Percentiles rank a stretch among this genome's conserved stretches.
phyloP scores from a whole-genome alignment of 1,140 invertebrate species.

The Orchestia grillus region DNA sequence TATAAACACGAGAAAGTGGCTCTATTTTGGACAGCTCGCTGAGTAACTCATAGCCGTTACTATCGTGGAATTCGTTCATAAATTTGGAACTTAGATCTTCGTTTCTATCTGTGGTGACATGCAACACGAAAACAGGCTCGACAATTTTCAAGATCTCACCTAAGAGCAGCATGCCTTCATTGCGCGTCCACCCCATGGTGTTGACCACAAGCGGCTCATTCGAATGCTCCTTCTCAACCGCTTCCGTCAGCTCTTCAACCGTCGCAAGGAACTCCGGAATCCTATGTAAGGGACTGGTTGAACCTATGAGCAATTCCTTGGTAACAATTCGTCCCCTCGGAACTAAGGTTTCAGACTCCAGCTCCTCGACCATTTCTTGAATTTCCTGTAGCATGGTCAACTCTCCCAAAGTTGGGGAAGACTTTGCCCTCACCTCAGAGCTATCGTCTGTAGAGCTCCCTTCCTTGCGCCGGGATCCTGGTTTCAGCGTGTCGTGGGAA shows the following conservation, averaged over 20 bases:
- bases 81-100: background rate
- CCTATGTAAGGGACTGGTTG: background rate
- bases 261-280: background rate
- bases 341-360: background rate
- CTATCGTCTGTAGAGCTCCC: background rate
- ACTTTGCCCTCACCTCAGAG: background rate
- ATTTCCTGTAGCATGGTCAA: background rate
- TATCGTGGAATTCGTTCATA: background rate
- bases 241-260: background rate
- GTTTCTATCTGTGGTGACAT: background rate
- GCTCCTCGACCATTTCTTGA: constrained; percentile 21
- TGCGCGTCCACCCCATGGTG: background rate
- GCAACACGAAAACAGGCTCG: background rate
- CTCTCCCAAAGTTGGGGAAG: background rate
- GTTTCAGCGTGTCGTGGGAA: background rate
- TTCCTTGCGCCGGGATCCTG: background rate
- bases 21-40: background rate
- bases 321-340: background rate
- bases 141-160: constrained; percentile 1
- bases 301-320: background rate
- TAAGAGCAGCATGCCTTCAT: background rate
- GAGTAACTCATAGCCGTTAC: background rate
- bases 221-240: background rate
- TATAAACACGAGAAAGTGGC: background rate
- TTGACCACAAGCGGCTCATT: constrained; percentile 12